Base-by-base conservation (phyloP, 2,888 invertebrate species). In the Nebria salina region DNA sequence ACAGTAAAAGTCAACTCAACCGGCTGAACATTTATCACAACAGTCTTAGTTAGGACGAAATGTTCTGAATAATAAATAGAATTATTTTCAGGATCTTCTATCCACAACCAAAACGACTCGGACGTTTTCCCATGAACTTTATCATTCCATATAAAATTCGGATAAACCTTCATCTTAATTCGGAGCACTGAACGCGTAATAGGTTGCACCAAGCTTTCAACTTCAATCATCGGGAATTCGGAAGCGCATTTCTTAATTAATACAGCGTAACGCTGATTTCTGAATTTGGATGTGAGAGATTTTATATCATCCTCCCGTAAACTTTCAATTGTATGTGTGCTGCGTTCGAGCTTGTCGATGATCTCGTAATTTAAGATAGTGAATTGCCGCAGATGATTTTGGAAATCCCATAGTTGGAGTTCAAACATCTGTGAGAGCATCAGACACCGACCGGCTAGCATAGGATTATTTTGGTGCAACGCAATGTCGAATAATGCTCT, bases 21-120 rank as follows among this genome's bases (percentile, higher is more conserved):
- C 0, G 93, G 91, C 85, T 97, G 95, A 13, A 91, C 91, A 0
- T 91, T 91, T 66, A 93, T 89, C 0, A 96, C 96, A 79, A 86
- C 84, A 42, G 84, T 85, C 83, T 88, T 88, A 0, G 88, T 87
- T 65, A 98, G 90, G 25, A 95, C 92, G 88, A 98, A 96, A 86
- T 96, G 95, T 88, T 99, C 99, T 78, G 96, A 95, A 88, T 99
- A 99, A 88, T 99, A 98, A 88, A 99, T 98, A 84, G 94, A 94
- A 87, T 98, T 97, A 76, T 93, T 95, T 66, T 96, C 96, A 0
- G 98, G 96, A 89, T 99, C 98, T 88, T 99, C 98, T 43, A 99
- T 95, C 97, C 99, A 98, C 82, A 99, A 93, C 96, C 98, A 99
- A 89, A 98, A 99, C 0, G 96, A 93, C 88, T 98, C 97, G 0